Base-by-base conservation (phyloP, 2,888 invertebrate genomes). In the Xanthia togata region DNA sequence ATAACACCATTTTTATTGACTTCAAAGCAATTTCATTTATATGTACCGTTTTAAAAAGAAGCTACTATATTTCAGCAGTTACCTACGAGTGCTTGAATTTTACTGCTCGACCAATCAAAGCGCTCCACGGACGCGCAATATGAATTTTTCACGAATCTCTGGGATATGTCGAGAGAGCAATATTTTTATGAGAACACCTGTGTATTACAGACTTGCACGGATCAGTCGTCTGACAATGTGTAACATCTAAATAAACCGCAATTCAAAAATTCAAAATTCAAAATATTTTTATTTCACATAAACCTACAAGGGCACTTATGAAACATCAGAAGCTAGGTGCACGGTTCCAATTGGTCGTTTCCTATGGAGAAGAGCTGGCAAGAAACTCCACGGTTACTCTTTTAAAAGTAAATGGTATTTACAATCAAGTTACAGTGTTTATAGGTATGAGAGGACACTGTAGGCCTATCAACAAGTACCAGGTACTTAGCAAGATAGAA, bases 61-160 rank as follows among this genome's bases (percentile, higher is more conserved):
- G 4, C 11, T 5, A 69, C 64, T 68, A 26, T 14, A 53, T 81
- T 59, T 69, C 63, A 69, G 23, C 17, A 14, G 2, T 76, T 35
- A 41, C 31, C 20, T 38, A 47, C 44, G 23, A 64, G 47, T 23
- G 50, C 47, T 69, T 76, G n/a, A 65, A 76, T 60, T 79, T 82
- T 26, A 60, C 68, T 69, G 59, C 59, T 60, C 47, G 59, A 47
- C 76, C 79, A 76, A 82, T 82, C 79, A 82, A 65, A 82, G 53
- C 38, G 31, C 12, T 81, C 38, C 31, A 76, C 76, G 6, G 31
- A 11, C 20, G 3, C 8, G 26, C 9, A 23, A 65, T 70, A 82
- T 82, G 69, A 82, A 65, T 60, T 76, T 79, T 82, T 55, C 47
- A 65, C 76, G 35, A 14, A 23, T 26, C 23, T 41, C 17, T 41